Evolutionary conservation across 37 sponge, comb jelly and placozoan species (phyloP).

Genomic region (Ianthella basta): DNA sequence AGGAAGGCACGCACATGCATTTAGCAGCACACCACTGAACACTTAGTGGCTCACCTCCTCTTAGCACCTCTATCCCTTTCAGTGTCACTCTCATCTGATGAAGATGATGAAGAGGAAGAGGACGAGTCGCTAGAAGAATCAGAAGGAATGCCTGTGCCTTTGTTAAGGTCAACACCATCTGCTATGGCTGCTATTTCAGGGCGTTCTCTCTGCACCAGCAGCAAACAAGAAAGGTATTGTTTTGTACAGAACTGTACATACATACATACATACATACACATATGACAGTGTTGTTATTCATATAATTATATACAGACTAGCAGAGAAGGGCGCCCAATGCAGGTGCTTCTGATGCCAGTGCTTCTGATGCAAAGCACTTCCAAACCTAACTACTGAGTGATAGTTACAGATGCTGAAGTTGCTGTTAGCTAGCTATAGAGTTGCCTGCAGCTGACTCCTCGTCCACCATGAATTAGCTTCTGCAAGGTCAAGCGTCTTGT

Average conservation of each 20-base stretch:
- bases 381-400: no score
- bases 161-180: slow-evolving; percentile 73
- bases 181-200: slow-evolving; percentile 88
- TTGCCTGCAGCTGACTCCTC: no score
- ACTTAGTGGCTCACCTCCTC: slow-evolving; percentile 43
- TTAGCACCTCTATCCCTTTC: slow-evolving; percentile 48
- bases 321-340: no score
- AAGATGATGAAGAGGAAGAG: slow-evolving; percentile 52
- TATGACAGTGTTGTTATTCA: background rate
- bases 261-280: background rate
- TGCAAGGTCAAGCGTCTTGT: no score
- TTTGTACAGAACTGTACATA: background rate
- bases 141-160: slow-evolving; percentile 84
- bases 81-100: slow-evolving; percentile 39
- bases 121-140: slow-evolving; percentile 61
- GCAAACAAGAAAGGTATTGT: background rate
- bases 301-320: no score
- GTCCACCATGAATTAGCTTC: no score
- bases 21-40: background rate
- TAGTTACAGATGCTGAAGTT: no score
- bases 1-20: background rate
- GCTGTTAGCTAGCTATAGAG: no score
- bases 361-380: no score
- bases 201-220: slow-evolving; percentile 50
- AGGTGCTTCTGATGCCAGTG: no score